These are phyloP conservation scores for Gadus macrocephalus DNA, from an alignment of 2,113 vertebrate species.

Conservation along the genomic window DNA sequence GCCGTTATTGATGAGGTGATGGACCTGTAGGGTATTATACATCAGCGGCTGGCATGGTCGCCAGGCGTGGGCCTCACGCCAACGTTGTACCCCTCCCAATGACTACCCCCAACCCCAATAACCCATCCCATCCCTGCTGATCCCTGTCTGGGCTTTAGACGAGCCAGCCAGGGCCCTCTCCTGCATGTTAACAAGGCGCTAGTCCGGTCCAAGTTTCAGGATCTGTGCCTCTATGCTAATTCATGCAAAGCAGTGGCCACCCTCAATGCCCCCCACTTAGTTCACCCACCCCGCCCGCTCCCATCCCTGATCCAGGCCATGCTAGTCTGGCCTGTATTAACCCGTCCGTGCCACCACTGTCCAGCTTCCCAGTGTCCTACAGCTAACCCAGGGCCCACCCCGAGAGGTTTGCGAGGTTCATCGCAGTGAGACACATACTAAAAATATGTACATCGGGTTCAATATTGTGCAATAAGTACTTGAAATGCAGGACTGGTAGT, in stretches of 20 bases:
- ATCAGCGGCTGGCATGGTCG: conserved; percentile 46
- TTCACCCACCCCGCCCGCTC: conserved; percentile 19
- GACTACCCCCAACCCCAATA: not conserved
- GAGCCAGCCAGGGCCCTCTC: conserved; percentile 56
- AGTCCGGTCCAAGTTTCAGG: conserved; percentile 53
- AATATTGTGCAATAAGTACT: not conserved
- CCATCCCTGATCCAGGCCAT: not conserved
- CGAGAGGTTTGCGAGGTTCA: not conserved
- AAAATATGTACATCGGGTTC: too few species aligned
- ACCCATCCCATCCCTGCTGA: conserved; percentile 1
- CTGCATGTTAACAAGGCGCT: conserved; percentile 64
- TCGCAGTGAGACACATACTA: not conserved
- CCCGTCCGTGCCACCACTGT: conserved; percentile 27
- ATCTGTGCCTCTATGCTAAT: conserved; percentile 62
- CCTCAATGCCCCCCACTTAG: conserved; percentile 14
- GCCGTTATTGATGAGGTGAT: too few species aligned
- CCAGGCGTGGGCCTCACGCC: conserved; percentile 57
- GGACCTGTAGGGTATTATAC: too few species aligned
- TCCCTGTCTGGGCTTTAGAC: conserved; percentile 54
- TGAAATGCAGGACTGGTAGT: not conserved
- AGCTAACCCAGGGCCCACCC: not conserved
- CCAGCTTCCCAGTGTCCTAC: too few species aligned
- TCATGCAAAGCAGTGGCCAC: conserved; percentile 57
- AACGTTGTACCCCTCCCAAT: conserved; percentile 27
- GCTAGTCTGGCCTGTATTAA: conserved; percentile 55